phyloP scores from a whole-genome alignment of 2,888 invertebrate genomes.

The Drosophila merina region DNA sequence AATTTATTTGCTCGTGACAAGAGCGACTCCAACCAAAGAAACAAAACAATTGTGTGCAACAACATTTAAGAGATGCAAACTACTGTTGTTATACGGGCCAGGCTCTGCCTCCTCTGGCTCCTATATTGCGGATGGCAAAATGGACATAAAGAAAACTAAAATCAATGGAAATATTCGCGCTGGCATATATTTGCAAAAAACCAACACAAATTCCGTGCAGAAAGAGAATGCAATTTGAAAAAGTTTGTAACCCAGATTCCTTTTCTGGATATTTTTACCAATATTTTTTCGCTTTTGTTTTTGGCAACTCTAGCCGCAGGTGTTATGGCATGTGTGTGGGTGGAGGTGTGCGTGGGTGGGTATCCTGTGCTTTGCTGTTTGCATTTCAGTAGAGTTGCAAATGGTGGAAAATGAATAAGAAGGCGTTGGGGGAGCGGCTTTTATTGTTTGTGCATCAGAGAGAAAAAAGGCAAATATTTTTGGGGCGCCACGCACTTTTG shows the following conservation, averaged over 20 bases:
- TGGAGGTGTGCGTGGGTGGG: background rate
- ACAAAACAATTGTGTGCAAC: constrained; percentile 20
- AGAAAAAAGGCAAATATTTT: constrained; percentile 40
- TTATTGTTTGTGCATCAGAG: constrained; percentile 48
- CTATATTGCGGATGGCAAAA: constrained; percentile 37
- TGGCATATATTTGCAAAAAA: constrained; percentile 65
- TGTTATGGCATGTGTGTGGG: constrained; percentile 18
- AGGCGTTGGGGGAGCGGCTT: constrained; percentile 28
- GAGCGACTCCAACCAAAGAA: constrained; percentile 15
- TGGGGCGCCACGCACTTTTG: constrained; percentile 59
- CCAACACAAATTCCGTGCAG: background rate
- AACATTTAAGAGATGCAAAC: constrained; percentile 60
- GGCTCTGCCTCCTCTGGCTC: constrained; percentile 4
- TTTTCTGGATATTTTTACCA: constrained; percentile 13
- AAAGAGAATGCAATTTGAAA: constrained; percentile 58
- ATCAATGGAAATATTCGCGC: constrained; percentile 76
- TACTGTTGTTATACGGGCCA: constrained; percentile 5
- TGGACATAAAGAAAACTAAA: constrained; percentile 70
- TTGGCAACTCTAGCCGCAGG: constrained; percentile 26
- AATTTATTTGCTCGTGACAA: constrained; percentile 65
- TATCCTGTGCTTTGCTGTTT: constrained; percentile 38
- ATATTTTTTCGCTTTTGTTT: constrained; percentile 13
- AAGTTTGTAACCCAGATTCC: constrained; percentile 74
- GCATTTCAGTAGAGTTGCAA: constrained; percentile 66
- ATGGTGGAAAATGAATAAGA: constrained; percentile 66